Percentiles rank a stretch among this genome's conserved stretches.
phyloP scores from a whole-genome alignment of 2,797 vertebrate species.

The Megalops cyprinoides region DNA sequence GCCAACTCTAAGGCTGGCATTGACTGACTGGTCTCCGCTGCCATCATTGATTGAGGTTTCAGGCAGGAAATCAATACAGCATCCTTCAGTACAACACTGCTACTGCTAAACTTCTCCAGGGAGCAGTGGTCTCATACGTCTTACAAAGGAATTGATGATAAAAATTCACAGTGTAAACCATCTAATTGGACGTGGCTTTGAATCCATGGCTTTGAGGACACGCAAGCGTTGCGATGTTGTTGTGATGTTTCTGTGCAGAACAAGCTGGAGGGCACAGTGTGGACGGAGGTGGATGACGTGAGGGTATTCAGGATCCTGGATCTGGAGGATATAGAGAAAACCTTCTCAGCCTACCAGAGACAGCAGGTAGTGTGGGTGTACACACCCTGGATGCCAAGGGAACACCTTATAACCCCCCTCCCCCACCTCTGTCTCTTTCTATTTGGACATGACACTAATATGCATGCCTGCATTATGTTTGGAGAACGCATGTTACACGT shows the following conservation, averaged over 20 bases:
- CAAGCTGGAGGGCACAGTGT: constrained; percentile 92
- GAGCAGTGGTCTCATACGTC: too few relatives aligned
- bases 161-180: neutral
- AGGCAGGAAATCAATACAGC: neutral
- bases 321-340: constrained; percentile 93
- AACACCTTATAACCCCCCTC: neutral
- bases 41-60: neutral
- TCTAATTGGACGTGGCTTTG: neutral
- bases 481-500: neutral
- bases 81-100: neutral
- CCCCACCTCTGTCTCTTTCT: neutral
- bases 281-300: constrained; percentile 89
- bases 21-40: neutral
- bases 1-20: neutral
- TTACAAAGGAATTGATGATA: neutral
- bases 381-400: neutral
- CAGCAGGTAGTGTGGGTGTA: constrained; percentile 85
- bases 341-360: constrained; percentile 97
- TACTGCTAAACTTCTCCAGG: neutral
- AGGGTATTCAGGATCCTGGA: constrained; percentile 94
- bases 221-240: neutral
- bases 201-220: too few relatives aligned
- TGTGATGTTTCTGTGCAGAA: constrained; percentile 71
- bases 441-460: neutral
- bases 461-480: constrained; percentile 1